Conservation (phyloP, 2,113 vertebrate species). For the Acanthochromis polyacanthus region DNA sequence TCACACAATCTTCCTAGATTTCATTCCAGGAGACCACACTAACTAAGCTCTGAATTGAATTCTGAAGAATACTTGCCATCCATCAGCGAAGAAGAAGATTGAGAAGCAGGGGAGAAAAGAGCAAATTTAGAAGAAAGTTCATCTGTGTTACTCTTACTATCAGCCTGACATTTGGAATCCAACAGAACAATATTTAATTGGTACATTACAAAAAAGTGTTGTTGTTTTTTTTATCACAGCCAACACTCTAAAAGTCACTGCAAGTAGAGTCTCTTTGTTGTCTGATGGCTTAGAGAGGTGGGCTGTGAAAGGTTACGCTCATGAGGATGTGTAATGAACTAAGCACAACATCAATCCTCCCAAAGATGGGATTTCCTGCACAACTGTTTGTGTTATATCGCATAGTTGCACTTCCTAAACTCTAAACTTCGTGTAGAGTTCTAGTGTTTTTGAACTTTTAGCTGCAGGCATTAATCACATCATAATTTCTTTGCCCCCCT, state of each 20-base stretch:
- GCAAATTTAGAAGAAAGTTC: background rate
- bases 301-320: slow-evolving; percentile 12
- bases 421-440: background rate
- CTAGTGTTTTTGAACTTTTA: background rate
- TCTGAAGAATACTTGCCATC: background rate
- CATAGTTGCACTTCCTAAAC: background rate
- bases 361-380: slow-evolving; percentile 9
- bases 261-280: background rate
- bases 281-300: background rate
- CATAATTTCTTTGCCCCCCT: slow-evolving; percentile 12
- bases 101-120: background rate
- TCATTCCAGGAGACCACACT: background rate
- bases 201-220: background rate
- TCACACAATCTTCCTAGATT: slow-evolving; percentile 1
- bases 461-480: slow-evolving; percentile 7
- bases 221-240: too few species aligned
- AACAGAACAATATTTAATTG: background rate
- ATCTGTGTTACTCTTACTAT: too few species aligned
- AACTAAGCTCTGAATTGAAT: slow-evolving; percentile 6
- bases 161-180: background rate
- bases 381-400: background rate
- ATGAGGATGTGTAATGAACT: background rate
- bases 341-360: background rate
- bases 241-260: slow-evolving; percentile 8
- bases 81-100: too few species aligned